Conservation (phyloP, 2,797 vertebrate species). For the Onychomys torridus region DNA sequence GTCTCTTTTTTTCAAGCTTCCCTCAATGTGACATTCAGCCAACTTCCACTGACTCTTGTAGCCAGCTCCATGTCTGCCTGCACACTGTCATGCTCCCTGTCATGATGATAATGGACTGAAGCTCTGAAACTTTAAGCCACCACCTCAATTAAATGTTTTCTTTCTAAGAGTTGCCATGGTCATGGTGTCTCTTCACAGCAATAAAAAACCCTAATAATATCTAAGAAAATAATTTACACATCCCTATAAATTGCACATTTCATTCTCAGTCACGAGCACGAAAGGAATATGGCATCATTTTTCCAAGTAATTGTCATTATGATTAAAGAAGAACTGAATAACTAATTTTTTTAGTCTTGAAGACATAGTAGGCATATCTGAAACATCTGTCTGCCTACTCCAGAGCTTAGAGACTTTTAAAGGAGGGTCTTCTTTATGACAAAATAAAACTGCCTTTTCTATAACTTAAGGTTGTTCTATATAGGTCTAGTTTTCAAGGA, state of each 20-base stretch:
- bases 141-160: not conserved
- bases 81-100: not conserved
- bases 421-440: not conserved
- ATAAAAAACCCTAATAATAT: not conserved
- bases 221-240: slow-evolving; percentile 46
- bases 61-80: not conserved
- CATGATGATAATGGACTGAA: not conserved
- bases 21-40: not conserved
- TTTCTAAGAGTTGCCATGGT: not conserved
- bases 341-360: slow-evolving; percentile 18
- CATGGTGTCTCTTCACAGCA: not conserved
- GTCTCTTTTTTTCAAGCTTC: not conserved
- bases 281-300: not conserved
- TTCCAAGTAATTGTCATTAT: slow-evolving; percentile 36
- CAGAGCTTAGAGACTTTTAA: slow-evolving; percentile 9
- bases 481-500: not conserved
- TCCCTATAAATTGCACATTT: slow-evolving; percentile 4
- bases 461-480: slow-evolving; percentile 6
- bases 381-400: not conserved
- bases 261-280: slow-evolving; percentile 5
- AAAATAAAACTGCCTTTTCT: slow-evolving; percentile 32
- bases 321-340: not conserved
- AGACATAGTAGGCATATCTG: not conserved
- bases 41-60: not conserved
- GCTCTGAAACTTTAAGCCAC: not conserved